These are phyloP conservation scores for Drosophila histrio DNA, from an alignment of 2,888 invertebrate species.

Conservation along the genomic window DNA sequence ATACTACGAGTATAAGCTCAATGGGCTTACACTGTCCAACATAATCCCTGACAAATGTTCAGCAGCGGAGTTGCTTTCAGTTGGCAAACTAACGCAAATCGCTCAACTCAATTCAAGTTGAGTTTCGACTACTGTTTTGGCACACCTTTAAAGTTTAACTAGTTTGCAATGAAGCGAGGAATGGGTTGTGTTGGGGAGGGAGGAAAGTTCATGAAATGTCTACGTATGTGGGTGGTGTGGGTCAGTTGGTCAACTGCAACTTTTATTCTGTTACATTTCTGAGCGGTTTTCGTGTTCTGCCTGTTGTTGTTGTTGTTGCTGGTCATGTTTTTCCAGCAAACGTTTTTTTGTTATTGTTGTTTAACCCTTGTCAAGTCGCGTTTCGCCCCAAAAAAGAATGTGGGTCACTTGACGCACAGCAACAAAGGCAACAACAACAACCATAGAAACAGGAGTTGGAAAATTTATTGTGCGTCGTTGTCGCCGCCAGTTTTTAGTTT, in stretches of 20 bases:
- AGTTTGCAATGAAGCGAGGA: slow-evolving; percentile 23
- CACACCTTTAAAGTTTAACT: slow-evolving; percentile 57
- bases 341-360: slow-evolving; percentile 50
- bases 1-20: slow-evolving; percentile 3
- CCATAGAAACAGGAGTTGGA: slow-evolving; percentile 44
- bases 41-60: slow-evolving; percentile 5
- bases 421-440: slow-evolving; percentile 22
- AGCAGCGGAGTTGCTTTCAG: slow-evolving; percentile 4
- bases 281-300: slow-evolving; percentile 27
- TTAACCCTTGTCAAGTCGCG: slow-evolving; percentile 77
- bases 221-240: slow-evolving; percentile 10
- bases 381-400: slow-evolving; percentile 60
- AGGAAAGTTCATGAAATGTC: not conserved
- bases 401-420: slow-evolving; percentile 73
- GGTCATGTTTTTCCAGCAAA: slow-evolving; percentile 44
- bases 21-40: slow-evolving; percentile 11
- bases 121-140: slow-evolving; percentile 17
- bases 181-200: not conserved
- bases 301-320: slow-evolving; percentile 51
- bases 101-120: slow-evolving; percentile 35
- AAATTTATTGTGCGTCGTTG: slow-evolving; percentile 68
- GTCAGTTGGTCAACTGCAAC: slow-evolving; percentile 42
- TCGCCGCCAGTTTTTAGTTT: slow-evolving; percentile 64
- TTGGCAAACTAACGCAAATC: slow-evolving; percentile 24
- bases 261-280: slow-evolving; percentile 53